A percentile compares a stretch with the other conserved stretches of the same genome.
These are phyloP conservation scores for Chalcis sispes DNA, from an alignment of 2,888 invertebrate genomes.

Conservation along the genomic window DNA sequence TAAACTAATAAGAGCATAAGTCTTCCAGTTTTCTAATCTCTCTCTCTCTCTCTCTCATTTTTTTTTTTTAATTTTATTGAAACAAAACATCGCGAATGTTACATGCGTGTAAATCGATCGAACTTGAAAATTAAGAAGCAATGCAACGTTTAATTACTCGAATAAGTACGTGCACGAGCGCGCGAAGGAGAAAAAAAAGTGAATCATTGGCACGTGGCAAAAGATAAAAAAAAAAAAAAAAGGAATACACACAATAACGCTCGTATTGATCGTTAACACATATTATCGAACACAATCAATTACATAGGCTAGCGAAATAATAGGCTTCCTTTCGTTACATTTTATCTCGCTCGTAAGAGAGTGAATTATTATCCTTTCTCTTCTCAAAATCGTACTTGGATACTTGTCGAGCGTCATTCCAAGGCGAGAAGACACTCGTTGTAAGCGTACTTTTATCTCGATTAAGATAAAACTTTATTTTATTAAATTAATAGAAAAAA, in stretches of 20 bases:
- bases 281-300: conserved; percentile 24
- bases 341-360: too few species aligned
- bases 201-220: conserved; percentile 38
- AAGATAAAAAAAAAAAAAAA: too few species aligned
- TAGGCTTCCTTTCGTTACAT: too few species aligned
- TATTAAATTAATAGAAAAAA: too few species aligned
- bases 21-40: conserved; percentile 38
- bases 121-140: conserved; percentile 28
- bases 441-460: too few species aligned
- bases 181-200: too few species aligned
- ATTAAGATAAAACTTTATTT: too few species aligned
- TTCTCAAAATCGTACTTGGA: too few species aligned
- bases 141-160: conserved; percentile 15
- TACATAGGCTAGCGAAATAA: background rate
- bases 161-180: background rate
- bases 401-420: too few species aligned
- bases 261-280: conserved; percentile 35
- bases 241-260: conserved; percentile 1
- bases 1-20: conserved; percentile 37
- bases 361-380: too few species aligned
- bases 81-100: background rate
- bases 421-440: too few species aligned
- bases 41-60: background rate
- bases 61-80: background rate
- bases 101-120: too few species aligned